Conservation (phyloP, 2,888 invertebrate genomes). For the Limulus polyphemus region DNA sequence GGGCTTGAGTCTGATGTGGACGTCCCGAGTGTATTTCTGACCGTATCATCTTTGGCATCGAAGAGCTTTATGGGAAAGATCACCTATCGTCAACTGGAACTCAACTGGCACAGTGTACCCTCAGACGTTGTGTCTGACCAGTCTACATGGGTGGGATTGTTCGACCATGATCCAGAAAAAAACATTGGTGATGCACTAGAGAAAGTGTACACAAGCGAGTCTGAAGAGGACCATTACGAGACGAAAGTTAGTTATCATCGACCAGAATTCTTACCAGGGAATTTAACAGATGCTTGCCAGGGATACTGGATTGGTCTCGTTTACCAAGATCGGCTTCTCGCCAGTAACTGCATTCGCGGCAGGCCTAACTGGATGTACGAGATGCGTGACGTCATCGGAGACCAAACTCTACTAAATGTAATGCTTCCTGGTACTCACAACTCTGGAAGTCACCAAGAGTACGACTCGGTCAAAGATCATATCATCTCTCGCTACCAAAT, state of each 20-base stretch:
- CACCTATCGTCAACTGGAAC: conserved; percentile 14
- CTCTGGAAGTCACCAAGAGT: conserved; percentile 16
- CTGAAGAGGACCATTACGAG: conserved; percentile 13
- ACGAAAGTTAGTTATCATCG: conserved; percentile 28
- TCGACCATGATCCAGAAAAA: conserved; percentile 29
- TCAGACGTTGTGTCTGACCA: conserved; percentile 4
- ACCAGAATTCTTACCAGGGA: conserved; percentile 15
- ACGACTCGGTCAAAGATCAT: conserved; percentile 4
- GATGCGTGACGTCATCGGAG: conserved; percentile 7
- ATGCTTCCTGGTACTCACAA: conserved; percentile 24
- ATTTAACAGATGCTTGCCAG: conserved; percentile 25
- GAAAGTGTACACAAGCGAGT: background rate
- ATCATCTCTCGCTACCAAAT: conserved; percentile 6
- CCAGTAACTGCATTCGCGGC: conserved; percentile 12
- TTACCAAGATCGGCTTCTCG: conserved; percentile 17
- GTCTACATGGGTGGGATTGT: conserved; percentile 33
- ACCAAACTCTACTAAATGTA: conserved; percentile 9
- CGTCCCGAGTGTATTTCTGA: too few species aligned
- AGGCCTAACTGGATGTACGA: conserved; percentile 22
- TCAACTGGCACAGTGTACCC: conserved; percentile 21
- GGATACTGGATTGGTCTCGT: conserved; percentile 32
- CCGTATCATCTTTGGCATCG: conserved; percentile 24
- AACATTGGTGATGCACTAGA: background rate
- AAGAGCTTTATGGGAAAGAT: background rate
- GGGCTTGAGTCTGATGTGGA: too few species aligned